Evolutionary conservation across 64 coral and sea anemone genomes (phyloP), one percentile per base, ranked within the genome.

Genomic region (Cladopsammia gracilis): DNA sequence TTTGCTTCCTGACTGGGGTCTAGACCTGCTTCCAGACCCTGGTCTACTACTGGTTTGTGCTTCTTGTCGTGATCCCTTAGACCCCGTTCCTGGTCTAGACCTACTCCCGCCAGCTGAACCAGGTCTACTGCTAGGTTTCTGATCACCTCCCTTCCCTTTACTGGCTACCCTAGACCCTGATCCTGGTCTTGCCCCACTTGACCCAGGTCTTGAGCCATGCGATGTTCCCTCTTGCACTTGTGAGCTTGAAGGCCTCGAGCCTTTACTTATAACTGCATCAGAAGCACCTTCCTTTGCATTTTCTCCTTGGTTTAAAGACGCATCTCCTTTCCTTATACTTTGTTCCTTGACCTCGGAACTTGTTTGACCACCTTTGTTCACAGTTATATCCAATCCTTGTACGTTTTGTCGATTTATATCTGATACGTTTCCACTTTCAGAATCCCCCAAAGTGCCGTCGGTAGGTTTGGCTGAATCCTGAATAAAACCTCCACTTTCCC

Each of bases 1-100:
- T 19, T 73, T 88, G 9, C 43, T 34, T 74, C 86, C 51, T 75
- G 68, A 88, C 50, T 88, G 53, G 14, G 52, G 70, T 88, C 86
- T 53, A 73, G 53, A 53, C 52, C 86, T 34, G 10, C 16, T 88
- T 2, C 34, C 16, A 61, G 80, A 84, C 18, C 61, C 60, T 65
- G 60, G 44, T 24, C 80, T 68, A 20, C 80, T 64, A 24, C 80
- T 68, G 9, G 80, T 18, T 23, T 19, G 42, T 23, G n/a, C 43
- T 20, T 74, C 70, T 74, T 58, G 57, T 59, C 44, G 9, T 44
- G 45, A 19, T 23, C 44, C 23, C 26, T 56, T 34, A 53, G 24
- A 43, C 43, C 86, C 68, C 18, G 50, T 74, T 44, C 72, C 51
- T 59, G 51, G 86, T 44, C 86, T 88, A 4, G 72, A 73, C 57